Evolutionary conservation across 1,140 invertebrate species (phyloP), one percentile per base, ranked within the genome.

Genomic region (Drosophila erecta): DNA sequence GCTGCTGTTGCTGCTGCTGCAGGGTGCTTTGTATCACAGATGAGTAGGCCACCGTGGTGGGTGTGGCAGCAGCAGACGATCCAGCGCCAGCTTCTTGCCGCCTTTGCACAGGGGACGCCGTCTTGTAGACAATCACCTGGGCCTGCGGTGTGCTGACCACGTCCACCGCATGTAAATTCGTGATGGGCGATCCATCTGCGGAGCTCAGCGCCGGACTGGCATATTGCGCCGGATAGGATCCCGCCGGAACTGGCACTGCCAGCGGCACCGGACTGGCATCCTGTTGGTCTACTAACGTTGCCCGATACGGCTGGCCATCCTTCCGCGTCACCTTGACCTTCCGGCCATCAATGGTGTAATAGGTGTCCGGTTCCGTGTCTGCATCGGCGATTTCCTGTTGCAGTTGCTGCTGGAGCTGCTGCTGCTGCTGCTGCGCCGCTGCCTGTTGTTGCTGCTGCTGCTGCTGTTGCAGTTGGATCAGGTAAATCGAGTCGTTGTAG

Each of bases 1-100:
- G 79, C 46, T 87, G 79, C 33, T 79, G 80, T 40, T 87, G 84
- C 33, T 79, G 81, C 30, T 87, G 85, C 44, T 89, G 90, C 66
- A 90, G 67, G 49, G 90, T 91, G 60, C 90, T 90, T 90, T 91
- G 90, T 92, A 92, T 92, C 90, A 92, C 90, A 92, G 90, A 92
- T 78, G 90, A 90, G 64, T 92, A 92, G 49, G 90, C 90, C 41
- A 92, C 90, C 41, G 90, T 86, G 56, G 80, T 78, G 61, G 84
- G 76, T 40, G 84, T 46, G 14, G 53, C 14, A 41, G 69, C 17
- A 27, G 76, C 86, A 79, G 90, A 87, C 84, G 90, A 90, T 60
- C 86, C 87, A 65, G 90, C 90, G 86, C 86, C 81, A 78, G 90
- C 66, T 35, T 79, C 84, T 35, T 76, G 60, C 24, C 90, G 90